These are phyloP conservation scores for Pelmatolapia mariae DNA, from an alignment of 2,113 vertebrate genomes.

Conservation along the genomic window DNA sequence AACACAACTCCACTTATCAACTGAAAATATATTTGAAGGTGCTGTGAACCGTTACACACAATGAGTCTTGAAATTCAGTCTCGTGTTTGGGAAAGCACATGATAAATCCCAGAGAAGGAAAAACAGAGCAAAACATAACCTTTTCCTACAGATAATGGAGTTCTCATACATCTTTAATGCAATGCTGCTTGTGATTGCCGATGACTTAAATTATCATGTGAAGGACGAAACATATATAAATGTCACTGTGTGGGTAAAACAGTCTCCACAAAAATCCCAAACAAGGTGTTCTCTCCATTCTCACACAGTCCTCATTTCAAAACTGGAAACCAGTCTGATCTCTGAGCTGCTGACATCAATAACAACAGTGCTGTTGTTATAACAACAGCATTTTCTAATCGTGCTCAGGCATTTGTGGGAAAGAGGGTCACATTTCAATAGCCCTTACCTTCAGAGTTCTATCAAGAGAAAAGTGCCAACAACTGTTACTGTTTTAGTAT, in stretches of 20 bases:
- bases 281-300: not conserved
- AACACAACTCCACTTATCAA: not conserved
- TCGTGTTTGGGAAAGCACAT: not conserved
- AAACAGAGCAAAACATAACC: not conserved
- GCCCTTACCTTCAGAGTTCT: not conserved
- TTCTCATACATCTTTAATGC: not conserved
- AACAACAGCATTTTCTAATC: not conserved
- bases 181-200: not conserved
- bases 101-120: not conserved
- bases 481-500: not conserved
- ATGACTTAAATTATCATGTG: not conserved
- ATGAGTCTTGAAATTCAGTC: not conserved
- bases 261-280: not conserved
- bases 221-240: not conserved
- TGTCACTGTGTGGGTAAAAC: not conserved
- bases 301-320: not conserved
- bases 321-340: not conserved
- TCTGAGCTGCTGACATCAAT: not conserved
- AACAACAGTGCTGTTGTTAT: not conserved
- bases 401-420: not conserved
- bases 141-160: not conserved
- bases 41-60: not conserved
- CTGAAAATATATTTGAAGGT: not conserved
- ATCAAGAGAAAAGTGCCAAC: not conserved
- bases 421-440: not conserved